Conservation (phyloP, 2,797 vertebrate species). For the Clamator glandarius region DNA sequence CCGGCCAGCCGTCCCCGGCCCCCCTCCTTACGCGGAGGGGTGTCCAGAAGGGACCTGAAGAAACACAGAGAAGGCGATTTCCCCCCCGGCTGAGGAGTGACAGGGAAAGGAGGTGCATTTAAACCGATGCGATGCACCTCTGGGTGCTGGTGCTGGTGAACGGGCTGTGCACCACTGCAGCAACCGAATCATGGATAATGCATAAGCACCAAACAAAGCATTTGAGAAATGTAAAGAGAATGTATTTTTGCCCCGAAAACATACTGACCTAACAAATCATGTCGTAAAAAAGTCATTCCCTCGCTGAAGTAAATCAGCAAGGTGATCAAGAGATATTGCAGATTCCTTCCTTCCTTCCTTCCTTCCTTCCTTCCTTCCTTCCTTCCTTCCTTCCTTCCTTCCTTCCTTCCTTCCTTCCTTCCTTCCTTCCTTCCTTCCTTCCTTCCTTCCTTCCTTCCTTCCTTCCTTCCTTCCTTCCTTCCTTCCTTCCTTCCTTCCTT, state of each 20-base stretch:
- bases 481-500: neutral
- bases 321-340: neutral
- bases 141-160: neutral
- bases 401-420: neutral
- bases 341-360: neutral
- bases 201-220: neutral
- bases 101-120: neutral
- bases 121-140: neutral
- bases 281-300: neutral
- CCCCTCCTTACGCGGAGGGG: neutral
- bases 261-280: neutral
- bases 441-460: neutral
- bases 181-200: neutral
- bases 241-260: neutral
- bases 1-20: neutral
- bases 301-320: neutral
- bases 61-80: slow-evolving; percentile 3
- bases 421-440: neutral
- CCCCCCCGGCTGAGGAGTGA: neutral
- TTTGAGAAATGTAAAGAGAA: neutral
- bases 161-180: neutral
- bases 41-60: slow-evolving; percentile 8
- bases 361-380: no score
- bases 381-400: neutral
- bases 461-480: neutral